Conservation (phyloP, 2,797 vertebrate species). For the Eupleurogrammus muticus region DNA sequence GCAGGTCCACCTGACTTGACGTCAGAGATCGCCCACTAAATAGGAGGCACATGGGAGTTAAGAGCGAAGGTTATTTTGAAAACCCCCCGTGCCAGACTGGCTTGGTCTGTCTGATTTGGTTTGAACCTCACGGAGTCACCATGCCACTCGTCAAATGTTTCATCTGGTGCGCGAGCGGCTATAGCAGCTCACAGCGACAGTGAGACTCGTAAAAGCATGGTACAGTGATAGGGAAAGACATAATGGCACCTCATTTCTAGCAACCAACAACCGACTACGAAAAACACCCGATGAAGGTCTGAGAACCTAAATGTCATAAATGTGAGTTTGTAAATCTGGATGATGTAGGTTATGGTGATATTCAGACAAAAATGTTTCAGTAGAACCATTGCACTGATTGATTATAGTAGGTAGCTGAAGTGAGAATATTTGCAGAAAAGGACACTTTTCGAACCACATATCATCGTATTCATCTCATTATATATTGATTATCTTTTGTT, state of each 20-base stretch:
- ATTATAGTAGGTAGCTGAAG: conserved; percentile 2
- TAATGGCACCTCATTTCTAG: conserved; percentile 62
- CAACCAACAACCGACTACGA: no score
- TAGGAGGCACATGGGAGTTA: conserved; percentile 63
- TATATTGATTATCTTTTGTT: no score
- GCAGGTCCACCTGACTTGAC: conserved; percentile 73
- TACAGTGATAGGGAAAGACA: conserved; percentile 54
- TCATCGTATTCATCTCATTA: no score
- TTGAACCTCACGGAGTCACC: conserved; percentile 51
- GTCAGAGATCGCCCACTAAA: conserved; percentile 73
- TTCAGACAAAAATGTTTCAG: conserved; percentile 12
- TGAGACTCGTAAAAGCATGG: conserved; percentile 56
- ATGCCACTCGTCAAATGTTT: conserved; percentile 58
- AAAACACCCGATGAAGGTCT: background rate
- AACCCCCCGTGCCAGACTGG: conserved; percentile 48
- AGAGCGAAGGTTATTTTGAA: conserved; percentile 62
- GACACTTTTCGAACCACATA: no score
- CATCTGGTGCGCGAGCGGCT: conserved; percentile 53
- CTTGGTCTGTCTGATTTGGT: conserved; percentile 63
- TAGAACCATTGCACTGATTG: conserved; percentile 4
- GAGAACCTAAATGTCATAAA: no score
- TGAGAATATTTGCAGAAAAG: conserved; percentile 5
- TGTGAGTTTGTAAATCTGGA: no score
- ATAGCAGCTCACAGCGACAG: conserved; percentile 50
- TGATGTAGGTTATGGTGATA: conserved; percentile 32